These are phyloP conservation scores for Mactromeris polynyma DNA, from an alignment of 2,888 invertebrate species.

Conservation along the genomic window DNA sequence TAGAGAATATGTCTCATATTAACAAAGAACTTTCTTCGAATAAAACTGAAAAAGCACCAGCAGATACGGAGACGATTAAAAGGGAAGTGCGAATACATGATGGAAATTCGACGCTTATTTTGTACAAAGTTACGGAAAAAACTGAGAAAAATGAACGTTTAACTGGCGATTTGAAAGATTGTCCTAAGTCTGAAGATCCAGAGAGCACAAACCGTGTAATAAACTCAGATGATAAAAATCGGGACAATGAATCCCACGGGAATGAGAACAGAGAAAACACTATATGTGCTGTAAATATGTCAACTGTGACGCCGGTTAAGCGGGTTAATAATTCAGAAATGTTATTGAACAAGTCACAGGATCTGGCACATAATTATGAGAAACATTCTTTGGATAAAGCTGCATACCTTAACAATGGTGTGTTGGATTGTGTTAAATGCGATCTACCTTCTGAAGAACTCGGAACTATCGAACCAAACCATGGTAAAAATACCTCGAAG, in stretches of 20 bases:
- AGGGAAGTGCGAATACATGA: conserved; percentile 32
- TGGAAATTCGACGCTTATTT: conserved; percentile 43
- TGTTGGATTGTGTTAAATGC: not conserved
- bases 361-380: not conserved
- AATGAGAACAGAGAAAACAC: not conserved
- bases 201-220: not conserved
- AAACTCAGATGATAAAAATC: not conserved
- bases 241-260: not conserved
- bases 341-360: not conserved
- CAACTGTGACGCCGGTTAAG: not conserved
- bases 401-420: not conserved
- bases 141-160: not conserved
- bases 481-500: not conserved
- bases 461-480: not conserved
- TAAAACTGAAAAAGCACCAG: not conserved
- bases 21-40: not conserved
- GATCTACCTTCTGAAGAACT: not conserved
- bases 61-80: not conserved
- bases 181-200: not conserved
- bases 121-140: conserved; percentile 42
- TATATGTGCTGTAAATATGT: not conserved
- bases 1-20: not conserved
- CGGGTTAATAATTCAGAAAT: not conserved
- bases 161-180: not conserved
- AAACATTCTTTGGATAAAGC: not conserved